A percentile compares a stretch with the other conserved stretches of the same genome.
These are phyloP conservation scores for Phaethornis superciliosus DNA, from an alignment of 2,113 vertebrate genomes.

Conservation along the genomic window DNA sequence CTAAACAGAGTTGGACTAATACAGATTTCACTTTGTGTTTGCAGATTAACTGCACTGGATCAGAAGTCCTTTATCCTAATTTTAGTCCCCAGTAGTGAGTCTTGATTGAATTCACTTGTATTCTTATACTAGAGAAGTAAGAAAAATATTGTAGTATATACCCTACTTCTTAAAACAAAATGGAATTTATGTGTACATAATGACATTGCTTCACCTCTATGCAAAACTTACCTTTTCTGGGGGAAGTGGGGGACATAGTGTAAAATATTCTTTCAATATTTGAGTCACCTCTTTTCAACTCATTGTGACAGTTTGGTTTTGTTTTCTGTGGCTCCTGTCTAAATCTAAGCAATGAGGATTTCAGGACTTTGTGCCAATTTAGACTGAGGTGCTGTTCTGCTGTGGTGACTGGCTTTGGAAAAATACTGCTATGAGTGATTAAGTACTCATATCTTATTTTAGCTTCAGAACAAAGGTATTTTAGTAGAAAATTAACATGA, in stretches of 20 bases:
- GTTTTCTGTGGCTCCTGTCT: neutral
- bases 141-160: neutral
- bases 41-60: neutral
- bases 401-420: neutral
- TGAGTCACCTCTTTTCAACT: neutral
- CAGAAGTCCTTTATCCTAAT: neutral
- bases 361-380: neutral
- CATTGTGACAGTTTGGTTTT: neutral
- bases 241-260: rapidly evolving
- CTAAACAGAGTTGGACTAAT: neutral
- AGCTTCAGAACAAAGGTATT: neutral
- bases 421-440: neutral
- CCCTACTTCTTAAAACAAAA: neutral
- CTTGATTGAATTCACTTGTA: neutral
- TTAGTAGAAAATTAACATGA: neutral
- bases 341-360: neutral
- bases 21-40: neutral
- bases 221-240: neutral
- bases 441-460: neutral
- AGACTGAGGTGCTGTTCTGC: neutral
- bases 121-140: neutral
- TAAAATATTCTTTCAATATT: neutral
- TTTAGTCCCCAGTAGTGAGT: neutral
- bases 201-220: neutral
- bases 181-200: neutral